Conservation (phyloP, 2,888 invertebrate genomes). For the Chaitophorus viminalis region DNA sequence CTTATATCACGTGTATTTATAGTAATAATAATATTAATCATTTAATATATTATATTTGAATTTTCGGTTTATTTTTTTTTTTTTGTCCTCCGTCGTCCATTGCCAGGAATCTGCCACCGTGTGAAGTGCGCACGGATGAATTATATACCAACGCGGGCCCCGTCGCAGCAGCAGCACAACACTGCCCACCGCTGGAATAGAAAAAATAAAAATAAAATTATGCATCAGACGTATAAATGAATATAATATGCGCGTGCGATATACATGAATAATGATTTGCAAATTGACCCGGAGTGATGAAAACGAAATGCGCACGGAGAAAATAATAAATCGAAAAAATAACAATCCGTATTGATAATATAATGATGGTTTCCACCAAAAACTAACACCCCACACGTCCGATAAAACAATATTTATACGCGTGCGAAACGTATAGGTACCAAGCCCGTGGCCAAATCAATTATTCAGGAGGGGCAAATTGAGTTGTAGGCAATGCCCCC, state of each 20-base stretch:
- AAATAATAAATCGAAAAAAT: not conserved
- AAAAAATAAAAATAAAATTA: not conserved
- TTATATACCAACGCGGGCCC: not conserved
- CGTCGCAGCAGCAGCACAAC: not conserved
- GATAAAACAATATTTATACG: no score
- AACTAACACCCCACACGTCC: conserved; percentile 9
- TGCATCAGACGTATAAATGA: no score
- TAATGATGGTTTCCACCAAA: conserved; percentile 22
- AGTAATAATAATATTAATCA: not conserved
- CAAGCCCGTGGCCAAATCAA: no score
- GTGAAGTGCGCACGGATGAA: not conserved
- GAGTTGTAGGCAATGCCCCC: no score
- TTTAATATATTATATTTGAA: not conserved
- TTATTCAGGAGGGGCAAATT: no score
- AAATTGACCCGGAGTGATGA: no score
- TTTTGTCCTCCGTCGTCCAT: not conserved
- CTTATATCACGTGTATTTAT: not conserved
- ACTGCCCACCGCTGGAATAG: not conserved
- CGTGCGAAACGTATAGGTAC: not conserved
- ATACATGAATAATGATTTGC: no score
- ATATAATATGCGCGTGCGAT: not conserved
- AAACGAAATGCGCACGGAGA: not conserved
- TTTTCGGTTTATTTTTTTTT: not conserved
- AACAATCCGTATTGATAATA: no score
- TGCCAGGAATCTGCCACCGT: conserved; percentile 47